Base-by-base conservation (phyloP, 2,888 invertebrate species). In the Leptopilina drosophilae region DNA sequence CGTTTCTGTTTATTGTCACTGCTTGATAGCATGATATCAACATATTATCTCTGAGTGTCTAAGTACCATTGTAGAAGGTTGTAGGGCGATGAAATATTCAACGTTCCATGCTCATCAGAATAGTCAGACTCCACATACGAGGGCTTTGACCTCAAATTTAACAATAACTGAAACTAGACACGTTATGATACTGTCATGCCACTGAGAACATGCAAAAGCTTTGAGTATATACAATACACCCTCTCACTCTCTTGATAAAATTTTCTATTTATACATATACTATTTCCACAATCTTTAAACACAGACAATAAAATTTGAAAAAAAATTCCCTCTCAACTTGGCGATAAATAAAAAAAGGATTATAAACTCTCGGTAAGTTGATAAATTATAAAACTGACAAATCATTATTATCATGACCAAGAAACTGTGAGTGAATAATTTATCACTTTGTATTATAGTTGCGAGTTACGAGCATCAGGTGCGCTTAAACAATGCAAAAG, bases 91-190 rank as follows among this genome's bases (percentile, higher is more conserved):
- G 42, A 42, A 66, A 66, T 66, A 66, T 66, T 66, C 66, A 66
- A 66, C 66, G 42, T 66, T 46, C 66, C 46, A 8, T 64, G 33
- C 66, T 26, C 12, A 64, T 64, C 64, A 33, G 12, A 14, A 33
- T 33, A 64, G 64, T 64, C 12, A 64, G 49, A 64, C 42, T 66
- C 42, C 46, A 56, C 26, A 53, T 53, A 26, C 14, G 5, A 26
- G 53, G 53, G n/a, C n/a, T 49, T 12, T 14, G 53, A 73, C 53
- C 53, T 53, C 49, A 64, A 76, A 81, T 80, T 82, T 81, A 82
- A 80, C 79, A 81, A 80, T 81, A 83, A 83, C 77, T 78, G 78
- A 78, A 77, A 81, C 79, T 78, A 69, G 73, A 77, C 78, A 77
- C 56, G 76, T 81, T 80, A 76, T 78, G 75, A 64, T 64, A 77